Evolutionary conservation across 2,113 vertebrate genomes (phyloP).

Genomic region (Marmota monax): DNA sequence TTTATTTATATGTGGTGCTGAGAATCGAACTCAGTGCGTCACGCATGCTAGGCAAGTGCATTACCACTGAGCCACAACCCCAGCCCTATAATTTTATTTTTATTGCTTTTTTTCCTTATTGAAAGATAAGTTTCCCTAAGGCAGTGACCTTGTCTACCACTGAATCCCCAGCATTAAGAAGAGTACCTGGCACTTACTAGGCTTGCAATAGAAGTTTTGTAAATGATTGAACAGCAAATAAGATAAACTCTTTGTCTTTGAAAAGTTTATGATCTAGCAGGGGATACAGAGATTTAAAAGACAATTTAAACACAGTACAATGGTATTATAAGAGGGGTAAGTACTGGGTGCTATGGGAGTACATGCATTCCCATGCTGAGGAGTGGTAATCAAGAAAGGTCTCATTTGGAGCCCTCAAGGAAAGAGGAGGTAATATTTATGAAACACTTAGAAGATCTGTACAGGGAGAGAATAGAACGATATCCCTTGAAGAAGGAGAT

Average conservation of each 20-base stretch:
- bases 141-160: too few species aligned
- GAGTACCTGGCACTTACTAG: not conserved
- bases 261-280: constrained; percentile 32
- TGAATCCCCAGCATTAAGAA: not conserved
- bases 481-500: not conserved
- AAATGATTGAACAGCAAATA: not conserved
- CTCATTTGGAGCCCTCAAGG: not conserved
- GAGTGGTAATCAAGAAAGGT: not conserved
- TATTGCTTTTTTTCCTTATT: not conserved
- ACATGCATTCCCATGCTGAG: not conserved
- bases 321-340: not conserved
- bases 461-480: not conserved
- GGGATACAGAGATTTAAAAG: constrained; percentile 3
- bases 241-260: not conserved
- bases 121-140: not conserved
- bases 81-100: not conserved
- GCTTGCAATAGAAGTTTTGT: not conserved
- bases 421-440: not conserved
- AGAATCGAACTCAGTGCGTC: too few species aligned
- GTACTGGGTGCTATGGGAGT: not conserved
- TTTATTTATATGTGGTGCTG: too few species aligned
- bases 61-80: too few species aligned
- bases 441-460: not conserved
- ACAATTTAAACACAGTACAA: not conserved
- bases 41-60: too few species aligned